Percentiles rank a stretch among this genome's conserved stretches.
Conservation (phyloP, 2,113 vertebrate genomes). For the Murina feae region DNA sequence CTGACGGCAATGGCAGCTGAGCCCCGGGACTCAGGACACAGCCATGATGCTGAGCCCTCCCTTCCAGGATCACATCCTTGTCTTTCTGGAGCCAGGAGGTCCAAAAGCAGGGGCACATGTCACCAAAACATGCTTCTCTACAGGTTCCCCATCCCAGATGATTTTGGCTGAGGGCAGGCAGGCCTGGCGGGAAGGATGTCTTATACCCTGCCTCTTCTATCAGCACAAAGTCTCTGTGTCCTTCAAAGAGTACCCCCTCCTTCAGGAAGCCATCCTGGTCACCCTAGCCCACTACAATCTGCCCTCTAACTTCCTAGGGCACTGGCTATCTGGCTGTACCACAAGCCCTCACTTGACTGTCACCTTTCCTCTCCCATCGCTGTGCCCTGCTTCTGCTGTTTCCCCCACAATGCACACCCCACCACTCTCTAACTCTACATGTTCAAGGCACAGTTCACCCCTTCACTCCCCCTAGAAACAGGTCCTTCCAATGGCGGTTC, state of each 20-base stretch:
- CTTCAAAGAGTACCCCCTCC: background rate
- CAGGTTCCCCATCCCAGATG: no score
- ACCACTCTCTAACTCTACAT: background rate
- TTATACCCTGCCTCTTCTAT: background rate
- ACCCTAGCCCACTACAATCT: background rate
- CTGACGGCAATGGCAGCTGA: background rate
- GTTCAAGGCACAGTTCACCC: background rate
- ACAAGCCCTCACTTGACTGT: background rate
- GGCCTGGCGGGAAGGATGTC: background rate
- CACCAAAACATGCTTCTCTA: background rate
- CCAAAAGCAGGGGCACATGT: background rate
- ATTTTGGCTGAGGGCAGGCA: background rate
- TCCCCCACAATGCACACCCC: background rate
- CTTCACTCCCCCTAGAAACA: background rate
- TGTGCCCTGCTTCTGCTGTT: background rate
- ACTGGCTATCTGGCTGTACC: rapidly evolving
- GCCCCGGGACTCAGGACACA: background rate
- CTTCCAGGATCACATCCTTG: background rate
- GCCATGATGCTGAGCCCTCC: background rate
- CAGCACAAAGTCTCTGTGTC: background rate
- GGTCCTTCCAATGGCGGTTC: background rate
- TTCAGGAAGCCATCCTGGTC: background rate
- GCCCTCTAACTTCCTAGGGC: background rate
- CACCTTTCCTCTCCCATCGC: background rate
- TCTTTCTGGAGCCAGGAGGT: background rate